Evolutionary conservation across 2,113 vertebrate genomes (phyloP).

Genomic region (Lepidothrix coronata): DNA sequence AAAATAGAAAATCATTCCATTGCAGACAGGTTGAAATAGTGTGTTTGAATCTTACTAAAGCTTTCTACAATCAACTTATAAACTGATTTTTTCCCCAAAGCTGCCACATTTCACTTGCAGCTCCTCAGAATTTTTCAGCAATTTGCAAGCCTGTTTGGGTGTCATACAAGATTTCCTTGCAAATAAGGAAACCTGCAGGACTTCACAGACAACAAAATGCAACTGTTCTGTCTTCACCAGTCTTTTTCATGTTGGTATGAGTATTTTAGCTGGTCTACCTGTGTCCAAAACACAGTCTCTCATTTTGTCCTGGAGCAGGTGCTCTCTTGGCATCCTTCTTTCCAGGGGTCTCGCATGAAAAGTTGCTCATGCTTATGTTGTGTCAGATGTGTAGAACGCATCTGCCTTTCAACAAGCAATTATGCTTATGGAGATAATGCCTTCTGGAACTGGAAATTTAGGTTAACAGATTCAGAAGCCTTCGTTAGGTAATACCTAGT

Average conservation of each 20-base stretch:
- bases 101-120: neutral
- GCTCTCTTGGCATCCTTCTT: neutral
- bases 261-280: neutral
- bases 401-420: neutral
- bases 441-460: neutral
- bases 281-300: neutral
- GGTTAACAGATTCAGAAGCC: neutral
- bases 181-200: neutral
- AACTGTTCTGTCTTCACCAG: neutral
- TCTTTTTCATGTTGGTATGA: neutral
- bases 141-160: neutral
- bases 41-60: neutral
- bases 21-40: neutral
- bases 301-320: neutral
- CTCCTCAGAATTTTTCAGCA: neutral
- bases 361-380: accelerated
- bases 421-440: neutral
- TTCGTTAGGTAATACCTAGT: neutral
- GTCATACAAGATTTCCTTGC: neutral
- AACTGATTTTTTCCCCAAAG: neutral
- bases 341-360: accelerated
- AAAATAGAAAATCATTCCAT: neutral
- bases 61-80: neutral
- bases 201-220: neutral
- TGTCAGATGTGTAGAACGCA: neutral